Evolutionary conservation across 2,797 vertebrate genomes (phyloP).

Genomic region (Gastrophryne carolinensis): DNA sequence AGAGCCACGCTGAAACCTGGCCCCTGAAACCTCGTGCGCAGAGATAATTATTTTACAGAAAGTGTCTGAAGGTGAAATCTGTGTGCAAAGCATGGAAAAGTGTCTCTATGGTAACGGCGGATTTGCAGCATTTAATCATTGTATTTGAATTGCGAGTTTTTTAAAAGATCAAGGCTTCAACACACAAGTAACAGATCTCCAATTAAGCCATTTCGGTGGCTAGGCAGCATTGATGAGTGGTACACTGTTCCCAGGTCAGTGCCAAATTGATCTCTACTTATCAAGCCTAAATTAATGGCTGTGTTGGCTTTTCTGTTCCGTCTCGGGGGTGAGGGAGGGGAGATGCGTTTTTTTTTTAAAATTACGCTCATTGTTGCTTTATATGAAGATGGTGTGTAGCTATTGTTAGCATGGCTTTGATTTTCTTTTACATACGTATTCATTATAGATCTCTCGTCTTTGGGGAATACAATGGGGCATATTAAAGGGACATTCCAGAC

Average conservation of each 20-base stretch:
- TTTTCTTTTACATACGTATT: no score
- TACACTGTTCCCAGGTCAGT: not conserved
- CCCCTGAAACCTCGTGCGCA: slow-evolving; percentile 10
- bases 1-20: not conserved
- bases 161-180: slow-evolving; percentile 12
- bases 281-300: not conserved
- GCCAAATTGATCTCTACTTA: not conserved
- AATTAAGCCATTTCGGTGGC: slow-evolving; percentile 19
- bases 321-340: no score
- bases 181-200: slow-evolving; percentile 21
- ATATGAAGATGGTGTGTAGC: no score
- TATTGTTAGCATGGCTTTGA: no score
- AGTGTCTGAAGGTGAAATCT: slow-evolving; percentile 42
- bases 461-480: no score
- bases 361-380: no score
- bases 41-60: slow-evolving; percentile 19
- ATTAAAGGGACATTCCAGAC: no score
- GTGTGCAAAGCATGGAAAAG: slow-evolving; percentile 23
- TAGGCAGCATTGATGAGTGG: not conserved
- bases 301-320: no score
- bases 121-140: slow-evolving; percentile 42
- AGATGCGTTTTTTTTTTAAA: no score
- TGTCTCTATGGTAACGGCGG: slow-evolving; percentile 41
- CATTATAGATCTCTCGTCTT: no score
- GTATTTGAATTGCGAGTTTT: slow-evolving; percentile 26